These are phyloP conservation scores for Capra hircus DNA, from an alignment of 2,113 vertebrate genomes.

Conservation along the genomic window DNA sequence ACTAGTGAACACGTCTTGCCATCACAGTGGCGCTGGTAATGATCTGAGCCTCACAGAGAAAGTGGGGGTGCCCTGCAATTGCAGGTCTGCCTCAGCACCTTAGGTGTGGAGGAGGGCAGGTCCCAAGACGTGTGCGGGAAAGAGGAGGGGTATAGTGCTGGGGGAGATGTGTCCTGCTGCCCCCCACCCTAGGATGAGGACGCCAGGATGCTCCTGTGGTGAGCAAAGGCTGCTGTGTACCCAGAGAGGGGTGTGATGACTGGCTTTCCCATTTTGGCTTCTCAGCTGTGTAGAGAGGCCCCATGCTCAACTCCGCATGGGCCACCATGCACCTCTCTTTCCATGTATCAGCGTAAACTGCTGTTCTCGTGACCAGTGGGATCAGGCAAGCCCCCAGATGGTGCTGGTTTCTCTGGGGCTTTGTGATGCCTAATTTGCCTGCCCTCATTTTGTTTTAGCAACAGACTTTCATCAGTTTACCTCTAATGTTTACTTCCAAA, in stretches of 20 bases:
- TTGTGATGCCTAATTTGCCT: neutral
- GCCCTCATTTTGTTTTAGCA: neutral
- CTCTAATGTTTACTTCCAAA: neutral
- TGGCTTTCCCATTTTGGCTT: neutral
- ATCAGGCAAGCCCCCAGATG: neutral
- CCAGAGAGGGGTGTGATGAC: neutral
- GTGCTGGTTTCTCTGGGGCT: neutral
- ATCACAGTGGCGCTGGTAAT: fast-evolving
- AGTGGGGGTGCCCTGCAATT: neutral
- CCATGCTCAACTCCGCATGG: fast-evolving
- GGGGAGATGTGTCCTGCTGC: neutral
- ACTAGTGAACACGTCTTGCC: neutral
- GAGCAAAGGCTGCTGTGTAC: neutral
- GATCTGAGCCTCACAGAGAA: neutral
- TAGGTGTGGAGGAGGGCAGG: neutral
- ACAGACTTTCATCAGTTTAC: neutral
- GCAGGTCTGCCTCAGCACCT: neutral
- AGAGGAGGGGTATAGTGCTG: neutral
- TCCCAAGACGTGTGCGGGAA: neutral
- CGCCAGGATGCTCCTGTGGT: neutral
- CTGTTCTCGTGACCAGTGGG: neutral
- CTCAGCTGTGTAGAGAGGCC: too few species aligned
- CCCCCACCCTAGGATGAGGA: neutral
- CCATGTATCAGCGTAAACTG: neutral
- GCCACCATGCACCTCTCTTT: neutral